Evolutionary conservation across 2,888 invertebrate genomes (phyloP).

Genomic region (Cordylochernes scorpioides): DNA sequence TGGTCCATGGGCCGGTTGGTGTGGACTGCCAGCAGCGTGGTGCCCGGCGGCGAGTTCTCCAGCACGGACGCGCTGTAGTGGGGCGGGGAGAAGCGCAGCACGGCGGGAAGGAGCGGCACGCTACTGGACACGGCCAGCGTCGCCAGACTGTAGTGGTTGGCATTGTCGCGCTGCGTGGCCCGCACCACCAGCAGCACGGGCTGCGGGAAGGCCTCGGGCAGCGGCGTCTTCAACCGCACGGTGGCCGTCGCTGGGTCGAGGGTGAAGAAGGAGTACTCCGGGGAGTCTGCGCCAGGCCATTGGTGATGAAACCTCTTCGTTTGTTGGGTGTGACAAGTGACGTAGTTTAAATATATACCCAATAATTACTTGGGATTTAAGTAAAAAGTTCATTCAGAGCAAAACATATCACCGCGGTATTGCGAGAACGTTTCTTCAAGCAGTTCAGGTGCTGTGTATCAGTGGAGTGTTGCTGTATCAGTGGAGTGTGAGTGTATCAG

Average conservation of each 20-base stretch:
- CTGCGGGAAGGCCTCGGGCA: conserved; percentile 21
- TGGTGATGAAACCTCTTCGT: too few species aligned
- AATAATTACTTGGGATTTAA: too few species aligned
- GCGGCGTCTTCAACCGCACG: conserved; percentile 30
- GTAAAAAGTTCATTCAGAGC: too few species aligned
- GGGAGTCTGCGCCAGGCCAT: too few species aligned
- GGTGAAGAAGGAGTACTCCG: conserved; percentile 34
- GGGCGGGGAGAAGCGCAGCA: conserved; percentile 39
- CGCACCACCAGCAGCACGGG: conserved; percentile 15
- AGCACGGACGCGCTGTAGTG: conserved; percentile 40
- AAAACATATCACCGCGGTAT: too few species aligned
- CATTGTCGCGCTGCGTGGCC: conserved; percentile 35
- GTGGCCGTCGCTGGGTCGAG: conserved; percentile 37
- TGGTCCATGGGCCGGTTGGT: conserved; percentile 31
- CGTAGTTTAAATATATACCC: too few species aligned
- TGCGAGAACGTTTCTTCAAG: too few species aligned
- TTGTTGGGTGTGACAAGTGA: too few species aligned
- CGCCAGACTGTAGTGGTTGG: conserved; percentile 58
- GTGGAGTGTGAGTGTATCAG: too few species aligned
- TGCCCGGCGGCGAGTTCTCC: conserved; percentile 46
- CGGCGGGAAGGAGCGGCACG: conserved; percentile 25
- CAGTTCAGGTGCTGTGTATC: too few species aligned
- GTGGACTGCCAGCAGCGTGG: conserved; percentile 38
- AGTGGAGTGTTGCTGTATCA: too few species aligned
- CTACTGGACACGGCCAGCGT: conserved; percentile 40